Conservation (phyloP, 2,888 invertebrate species). For the Timandra comae region DNA sequence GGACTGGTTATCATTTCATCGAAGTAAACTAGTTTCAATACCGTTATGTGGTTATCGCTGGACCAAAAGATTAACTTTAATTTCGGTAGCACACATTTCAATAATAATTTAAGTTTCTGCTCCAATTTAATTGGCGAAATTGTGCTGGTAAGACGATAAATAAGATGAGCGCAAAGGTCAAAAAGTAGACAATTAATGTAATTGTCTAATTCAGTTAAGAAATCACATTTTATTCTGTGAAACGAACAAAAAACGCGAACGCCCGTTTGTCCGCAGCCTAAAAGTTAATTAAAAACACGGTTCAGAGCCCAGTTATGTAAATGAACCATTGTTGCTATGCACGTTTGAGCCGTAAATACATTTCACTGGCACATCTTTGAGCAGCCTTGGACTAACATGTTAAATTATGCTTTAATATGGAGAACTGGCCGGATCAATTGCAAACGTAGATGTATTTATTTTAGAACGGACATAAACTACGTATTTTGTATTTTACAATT, state of each 20-base stretch:
- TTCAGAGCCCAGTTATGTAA: conserved; percentile 50
- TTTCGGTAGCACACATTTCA: neutral
- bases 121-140: conserved; percentile 1
- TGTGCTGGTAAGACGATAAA: conserved; percentile 3
- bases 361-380: conserved; percentile 37
- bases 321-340: conserved; percentile 59
- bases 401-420: conserved; percentile 23
- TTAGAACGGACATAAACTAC: too few species aligned
- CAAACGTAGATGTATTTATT: conserved; percentile 18
- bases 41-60: conserved; percentile 21
- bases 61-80: conserved; percentile 11
- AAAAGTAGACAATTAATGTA: conserved; percentile 14
- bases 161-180: conserved; percentile 18
- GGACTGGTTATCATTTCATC: conserved; percentile 18
- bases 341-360: conserved; percentile 34
- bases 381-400: conserved; percentile 33
- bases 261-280: conserved; percentile 32
- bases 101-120: conserved; percentile 4
- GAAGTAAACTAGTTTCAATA: conserved; percentile 16
- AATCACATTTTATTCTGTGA: conserved; percentile 21
- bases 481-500: too few species aligned
- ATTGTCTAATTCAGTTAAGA: conserved; percentile 22
- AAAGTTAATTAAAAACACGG: conserved; percentile 51
- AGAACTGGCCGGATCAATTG: conserved; percentile 22
- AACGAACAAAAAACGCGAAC: conserved; percentile 23